Percentiles rank a stretch among this genome's conserved stretches.
phyloP scores from a whole-genome alignment of 2,797 vertebrate genomes.

The Typhlichthys subterraneus region DNA sequence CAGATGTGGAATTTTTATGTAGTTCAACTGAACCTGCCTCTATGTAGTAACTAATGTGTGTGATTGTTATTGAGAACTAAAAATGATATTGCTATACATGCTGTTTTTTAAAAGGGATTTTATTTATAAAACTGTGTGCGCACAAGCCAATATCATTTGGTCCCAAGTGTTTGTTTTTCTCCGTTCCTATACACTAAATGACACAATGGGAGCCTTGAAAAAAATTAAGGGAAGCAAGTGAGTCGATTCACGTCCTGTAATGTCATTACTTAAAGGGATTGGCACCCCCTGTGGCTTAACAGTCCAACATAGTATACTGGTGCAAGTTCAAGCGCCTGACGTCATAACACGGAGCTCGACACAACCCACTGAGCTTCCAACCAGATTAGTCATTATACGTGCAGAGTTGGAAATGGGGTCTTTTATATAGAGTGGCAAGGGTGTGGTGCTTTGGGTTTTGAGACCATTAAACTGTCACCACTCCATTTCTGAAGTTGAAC shows the following conservation, averaged over 20 bases:
- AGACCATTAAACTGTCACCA: constrained; percentile 77
- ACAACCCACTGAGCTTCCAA: background rate
- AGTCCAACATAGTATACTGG: constrained; percentile 36
- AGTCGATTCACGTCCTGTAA: constrained; percentile 61
- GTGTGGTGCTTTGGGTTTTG: constrained; percentile 63
- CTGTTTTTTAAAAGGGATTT: too few relatives aligned
- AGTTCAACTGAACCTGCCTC: too few relatives aligned
- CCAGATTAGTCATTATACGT: constrained; percentile 25
- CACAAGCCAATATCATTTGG: too few relatives aligned
- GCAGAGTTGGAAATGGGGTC: constrained; percentile 49
- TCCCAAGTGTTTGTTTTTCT: too few relatives aligned
- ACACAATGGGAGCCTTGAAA: constrained; percentile 12
- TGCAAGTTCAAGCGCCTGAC: constrained; percentile 65
- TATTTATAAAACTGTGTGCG: too few relatives aligned
- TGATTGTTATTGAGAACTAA: too few relatives aligned
- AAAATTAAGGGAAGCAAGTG: constrained; percentile 26
- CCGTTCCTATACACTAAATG: constrained; percentile 43
- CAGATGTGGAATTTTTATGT: too few relatives aligned
- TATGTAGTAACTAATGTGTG: too few relatives aligned
- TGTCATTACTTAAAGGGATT: constrained; percentile 57
- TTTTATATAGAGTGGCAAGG: constrained; percentile 67
- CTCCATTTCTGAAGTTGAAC: constrained; percentile 64
- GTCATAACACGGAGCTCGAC: constrained; percentile 41
- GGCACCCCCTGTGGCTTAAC: constrained; percentile 51
- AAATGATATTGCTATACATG: too few relatives aligned